phyloP scores from a whole-genome alignment of 2,113 vertebrate species.

The Accipiter virgatus region DNA sequence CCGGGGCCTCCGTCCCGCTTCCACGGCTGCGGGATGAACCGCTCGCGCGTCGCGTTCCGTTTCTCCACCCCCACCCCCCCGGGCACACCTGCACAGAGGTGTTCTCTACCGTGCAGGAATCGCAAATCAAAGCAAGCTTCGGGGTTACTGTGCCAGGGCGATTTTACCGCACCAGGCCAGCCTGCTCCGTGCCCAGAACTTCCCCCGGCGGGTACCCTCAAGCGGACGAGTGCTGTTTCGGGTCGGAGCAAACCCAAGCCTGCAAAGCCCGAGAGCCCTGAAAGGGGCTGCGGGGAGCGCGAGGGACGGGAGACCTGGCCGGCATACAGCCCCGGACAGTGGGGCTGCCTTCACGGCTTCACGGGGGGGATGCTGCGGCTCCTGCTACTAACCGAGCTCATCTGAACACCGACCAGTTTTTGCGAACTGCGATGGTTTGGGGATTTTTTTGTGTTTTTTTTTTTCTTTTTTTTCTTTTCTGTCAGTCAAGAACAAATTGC shows the following conservation, averaged over 20 bases:
- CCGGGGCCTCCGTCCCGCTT: too few relatives aligned
- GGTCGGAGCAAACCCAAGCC: background rate
- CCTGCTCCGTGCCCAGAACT: background rate
- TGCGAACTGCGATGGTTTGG: background rate
- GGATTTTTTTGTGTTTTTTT: too few relatives aligned
- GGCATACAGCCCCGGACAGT: accelerated
- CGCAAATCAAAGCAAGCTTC: background rate
- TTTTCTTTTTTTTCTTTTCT: too few relatives aligned
- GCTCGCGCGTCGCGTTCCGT: too few relatives aligned
- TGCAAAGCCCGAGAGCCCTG: background rate
- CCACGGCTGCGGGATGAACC: background rate
- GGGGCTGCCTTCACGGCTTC: background rate
- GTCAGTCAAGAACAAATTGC: background rate
- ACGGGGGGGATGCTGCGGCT: accelerated
- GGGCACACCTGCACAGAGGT: background rate
- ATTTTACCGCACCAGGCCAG: background rate
- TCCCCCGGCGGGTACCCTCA: accelerated
- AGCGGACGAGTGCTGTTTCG: accelerated
- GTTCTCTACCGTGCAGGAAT: accelerated
- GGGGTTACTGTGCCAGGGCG: accelerated
- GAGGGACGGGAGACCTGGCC: background rate
- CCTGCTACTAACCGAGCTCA: background rate
- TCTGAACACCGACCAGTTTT: background rate
- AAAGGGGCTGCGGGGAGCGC: background rate
- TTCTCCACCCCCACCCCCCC: too few relatives aligned